These are phyloP conservation scores for Pelobates cultripes DNA, from an alignment of 2,797 vertebrate genomes.

Conservation along the genomic window DNA sequence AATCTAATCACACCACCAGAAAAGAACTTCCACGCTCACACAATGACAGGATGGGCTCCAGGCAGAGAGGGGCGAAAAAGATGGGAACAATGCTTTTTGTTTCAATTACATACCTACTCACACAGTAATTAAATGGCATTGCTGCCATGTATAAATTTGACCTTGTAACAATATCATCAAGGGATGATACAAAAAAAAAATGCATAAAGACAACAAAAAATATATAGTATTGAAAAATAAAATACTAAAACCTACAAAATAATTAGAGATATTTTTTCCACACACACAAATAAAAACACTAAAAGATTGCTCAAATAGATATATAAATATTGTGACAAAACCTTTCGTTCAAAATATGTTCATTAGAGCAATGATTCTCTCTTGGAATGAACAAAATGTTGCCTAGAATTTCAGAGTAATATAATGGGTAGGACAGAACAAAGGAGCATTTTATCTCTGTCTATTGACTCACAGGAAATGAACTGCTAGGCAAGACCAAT, in stretches of 20 bases:
- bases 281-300: too few relatives aligned
- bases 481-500: conserved; percentile 34
- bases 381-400: neutral
- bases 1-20: conserved; percentile 98
- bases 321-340: neutral
- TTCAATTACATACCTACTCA: conserved; percentile 70
- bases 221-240: neutral
- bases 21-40: conserved; percentile 84
- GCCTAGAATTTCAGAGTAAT: neutral
- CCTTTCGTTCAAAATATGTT: neutral
- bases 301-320: neutral
- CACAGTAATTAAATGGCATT: conserved; percentile 65
- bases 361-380: neutral
- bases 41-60: conserved; percentile 78
- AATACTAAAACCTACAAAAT: neutral
- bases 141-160: conserved; percentile 60
- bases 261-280: too few relatives aligned
- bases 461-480: conserved; percentile 41
- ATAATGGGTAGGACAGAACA: conserved; percentile 4
- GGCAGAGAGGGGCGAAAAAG: conserved; percentile 63
- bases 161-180: conserved; percentile 66
- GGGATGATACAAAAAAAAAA: conserved; percentile 15
- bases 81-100: conserved; percentile 82
- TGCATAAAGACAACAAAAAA: neutral
- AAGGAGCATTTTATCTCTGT: conserved; percentile 21